Base-by-base conservation (phyloP, 1,140 invertebrate species). In the Helicoverpa zea region DNA sequence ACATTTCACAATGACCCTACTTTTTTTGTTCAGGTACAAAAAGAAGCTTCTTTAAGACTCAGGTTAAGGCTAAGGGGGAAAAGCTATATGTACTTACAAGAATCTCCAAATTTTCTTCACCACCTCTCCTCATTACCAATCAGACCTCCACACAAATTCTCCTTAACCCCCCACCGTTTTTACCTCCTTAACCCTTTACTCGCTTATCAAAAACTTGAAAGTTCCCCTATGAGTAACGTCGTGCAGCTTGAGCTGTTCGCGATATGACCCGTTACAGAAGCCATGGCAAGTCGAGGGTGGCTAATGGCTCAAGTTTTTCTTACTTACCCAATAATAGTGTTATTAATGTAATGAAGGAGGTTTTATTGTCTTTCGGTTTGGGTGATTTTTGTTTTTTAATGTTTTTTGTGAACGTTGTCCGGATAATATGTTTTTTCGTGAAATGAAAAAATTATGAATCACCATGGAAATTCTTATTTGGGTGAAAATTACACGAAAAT, bases 61-160 rank as follows among this genome's bases (percentile, higher is more conserved):
- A n/a, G n/a, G n/a, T n/a, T n/a, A n/a, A n/a, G n/a, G n/a, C n/a
- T n/a, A n/a, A n/a, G n/a, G n/a, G n/a, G n/a, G n/a, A n/a, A n/a
- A n/a, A n/a, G n/a, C n/a, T n/a, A n/a, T n/a, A n/a, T n/a, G n/a
- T n/a, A n/a, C n/a, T n/a, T n/a, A n/a, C n/a, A n/a, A n/a, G n/a
- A n/a, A n/a, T n/a, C n/a, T n/a, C n/a, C n/a, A n/a, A n/a, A n/a
- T n/a, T n/a, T n/a, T n/a, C n/a, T n/a, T n/a, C n/a, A n/a, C n/a
- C n/a, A n/a, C n/a, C n/a, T n/a, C n/a, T n/a, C n/a, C n/a, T n/a
- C 23, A 23, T 23, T 10, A 18, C n/a, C 54, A 58, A 18, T 58
- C 14, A 83, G 63, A 77, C 75, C 61, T 80, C 72, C 86, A 84
- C 87, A 88, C 86, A 89, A 90, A 84, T 56, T 51, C 2, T 2